Evolutionary conservation across 2,797 vertebrate genomes (phyloP).

Genomic region (Nothura maculosa): DNA sequence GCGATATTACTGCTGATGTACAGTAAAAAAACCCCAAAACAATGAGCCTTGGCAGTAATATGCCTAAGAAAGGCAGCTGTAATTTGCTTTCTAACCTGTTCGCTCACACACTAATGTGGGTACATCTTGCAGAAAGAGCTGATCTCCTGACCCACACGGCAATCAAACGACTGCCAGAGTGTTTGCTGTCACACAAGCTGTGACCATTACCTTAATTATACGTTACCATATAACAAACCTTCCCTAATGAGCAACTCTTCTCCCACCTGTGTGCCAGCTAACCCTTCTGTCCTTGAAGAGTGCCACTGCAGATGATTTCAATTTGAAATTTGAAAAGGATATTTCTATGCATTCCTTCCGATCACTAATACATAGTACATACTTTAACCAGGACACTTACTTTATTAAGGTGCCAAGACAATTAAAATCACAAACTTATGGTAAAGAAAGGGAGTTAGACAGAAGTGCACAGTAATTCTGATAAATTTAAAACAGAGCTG

Average conservation of each 20-base stretch:
- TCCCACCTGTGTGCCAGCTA: constrained; percentile 62
- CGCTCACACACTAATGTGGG: constrained; percentile 81
- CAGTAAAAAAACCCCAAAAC: constrained; percentile 76
- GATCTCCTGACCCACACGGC: constrained; percentile 80
- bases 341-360: constrained; percentile 59
- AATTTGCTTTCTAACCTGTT: constrained; percentile 84
- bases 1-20: constrained; percentile 79
- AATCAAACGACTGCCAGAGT: constrained; percentile 81
- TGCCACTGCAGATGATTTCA: constrained; percentile 42
- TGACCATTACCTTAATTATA: constrained; percentile 83
- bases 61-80: constrained; percentile 74
- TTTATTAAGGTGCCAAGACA: constrained; percentile 73
- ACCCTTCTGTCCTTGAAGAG: constrained; percentile 78
- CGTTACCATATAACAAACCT: constrained; percentile 79
- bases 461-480: constrained; percentile 1
- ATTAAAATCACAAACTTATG: constrained; percentile 71
- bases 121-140: constrained; percentile 78
- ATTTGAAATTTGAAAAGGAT: constrained; percentile 60
- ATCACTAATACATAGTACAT: constrained; percentile 41
- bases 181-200: constrained; percentile 77
- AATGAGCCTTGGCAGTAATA: constrained; percentile 68
- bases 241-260: constrained; percentile 81
- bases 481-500: constrained; percentile 38
- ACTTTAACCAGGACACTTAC: constrained; percentile 62
- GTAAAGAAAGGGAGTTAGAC: constrained; percentile 34